A percentile compares a stretch with the other conserved stretches of the same genome.
Conservation (phyloP, 2,888 invertebrate species). For the Calliopum simillimum region DNA sequence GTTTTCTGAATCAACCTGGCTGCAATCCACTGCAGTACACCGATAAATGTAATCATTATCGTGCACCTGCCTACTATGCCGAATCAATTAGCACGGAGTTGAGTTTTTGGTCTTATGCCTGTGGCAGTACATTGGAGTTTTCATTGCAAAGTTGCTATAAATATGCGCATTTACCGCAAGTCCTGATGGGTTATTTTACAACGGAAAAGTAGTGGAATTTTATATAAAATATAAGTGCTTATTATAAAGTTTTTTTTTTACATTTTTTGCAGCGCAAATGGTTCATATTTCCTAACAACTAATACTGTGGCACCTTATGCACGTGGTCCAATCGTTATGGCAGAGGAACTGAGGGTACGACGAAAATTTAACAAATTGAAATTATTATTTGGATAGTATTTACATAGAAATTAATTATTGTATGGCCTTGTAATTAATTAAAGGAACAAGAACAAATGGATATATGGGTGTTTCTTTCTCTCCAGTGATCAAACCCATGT, state of each 20-base stretch:
- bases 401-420: no score
- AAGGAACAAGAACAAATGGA: no score
- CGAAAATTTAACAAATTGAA: no score
- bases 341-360: no score
- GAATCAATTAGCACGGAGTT: conserved; percentile 69
- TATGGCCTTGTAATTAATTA: no score
- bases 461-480: background rate
- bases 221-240: background rate
- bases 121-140: conserved; percentile 69
- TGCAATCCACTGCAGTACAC: background rate
- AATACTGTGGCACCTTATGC: conserved; percentile 53
- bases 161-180: conserved; percentile 50
- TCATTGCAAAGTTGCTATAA: conserved; percentile 69
- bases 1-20: conserved; percentile 53
- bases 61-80: conserved; percentile 72
- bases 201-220: conserved; percentile 66
- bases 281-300: conserved; percentile 69
- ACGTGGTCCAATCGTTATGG: conserved; percentile 45
- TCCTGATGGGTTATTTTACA: conserved; percentile 70
- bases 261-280: conserved; percentile 64
- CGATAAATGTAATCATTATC: conserved; percentile 72
- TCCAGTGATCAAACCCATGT: background rate
- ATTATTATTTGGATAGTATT: no score
- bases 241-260: background rate
- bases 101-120: conserved; percentile 72